These are phyloP conservation scores for Halcyon leucocephala DNA, from an alignment of 2,797 vertebrate genomes.

Conservation along the genomic window DNA sequence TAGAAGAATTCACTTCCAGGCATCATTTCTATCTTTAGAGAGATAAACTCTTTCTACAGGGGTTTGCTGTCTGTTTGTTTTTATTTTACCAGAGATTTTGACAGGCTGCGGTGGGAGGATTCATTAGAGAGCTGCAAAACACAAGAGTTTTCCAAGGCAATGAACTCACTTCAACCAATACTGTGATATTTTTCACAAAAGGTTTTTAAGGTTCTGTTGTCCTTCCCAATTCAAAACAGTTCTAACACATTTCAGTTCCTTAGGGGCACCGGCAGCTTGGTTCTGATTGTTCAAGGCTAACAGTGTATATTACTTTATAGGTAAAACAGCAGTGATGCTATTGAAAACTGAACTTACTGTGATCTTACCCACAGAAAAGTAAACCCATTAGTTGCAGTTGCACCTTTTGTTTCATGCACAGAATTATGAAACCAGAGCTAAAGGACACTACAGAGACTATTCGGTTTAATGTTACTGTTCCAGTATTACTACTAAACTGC, in stretches of 20 bases:
- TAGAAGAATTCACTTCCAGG: neutral
- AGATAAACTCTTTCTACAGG: neutral
- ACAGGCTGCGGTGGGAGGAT: neutral
- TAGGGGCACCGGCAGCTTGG: neutral
- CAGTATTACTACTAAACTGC: neutral
- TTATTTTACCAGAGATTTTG: neutral
- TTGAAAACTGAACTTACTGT: neutral
- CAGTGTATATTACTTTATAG: neutral
- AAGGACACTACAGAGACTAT: neutral
- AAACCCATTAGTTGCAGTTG: neutral
- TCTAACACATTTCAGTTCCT: neutral
- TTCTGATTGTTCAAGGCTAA: neutral
- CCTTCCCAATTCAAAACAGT: neutral
- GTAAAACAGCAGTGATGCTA: neutral
- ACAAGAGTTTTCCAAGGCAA: neutral
- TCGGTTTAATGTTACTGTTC: neutral
- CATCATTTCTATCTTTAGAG: neutral
- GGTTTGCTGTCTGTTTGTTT: neutral
- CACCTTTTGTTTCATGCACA: neutral
- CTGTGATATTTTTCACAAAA: neutral
- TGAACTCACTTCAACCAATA: neutral
- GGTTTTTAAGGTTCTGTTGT: neutral
- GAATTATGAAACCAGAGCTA: neutral
- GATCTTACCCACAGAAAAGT: neutral
- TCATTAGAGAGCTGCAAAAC: neutral